phyloP scores from a whole-genome alignment of 53 echinoderm and acorn worm genomes.

The Temnopleurus reevesii region DNA sequence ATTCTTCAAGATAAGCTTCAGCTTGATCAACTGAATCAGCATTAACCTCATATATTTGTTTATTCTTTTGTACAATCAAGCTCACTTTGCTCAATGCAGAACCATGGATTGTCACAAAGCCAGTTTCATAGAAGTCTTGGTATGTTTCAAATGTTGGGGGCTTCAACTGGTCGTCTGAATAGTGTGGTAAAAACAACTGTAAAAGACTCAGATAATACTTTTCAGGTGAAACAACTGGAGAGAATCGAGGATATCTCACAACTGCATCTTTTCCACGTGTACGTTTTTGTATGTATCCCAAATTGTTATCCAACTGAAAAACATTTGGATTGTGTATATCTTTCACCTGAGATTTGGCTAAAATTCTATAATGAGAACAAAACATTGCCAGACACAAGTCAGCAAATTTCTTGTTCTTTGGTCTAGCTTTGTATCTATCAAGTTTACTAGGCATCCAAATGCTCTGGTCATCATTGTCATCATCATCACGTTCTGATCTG shows the following conservation, averaged over 20 bases:
- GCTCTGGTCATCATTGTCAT: constrained; percentile 30
- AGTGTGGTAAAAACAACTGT: constrained; percentile 61
- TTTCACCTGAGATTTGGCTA: background rate
- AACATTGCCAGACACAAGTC: constrained; percentile 67
- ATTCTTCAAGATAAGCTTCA: constrained; percentile 22
- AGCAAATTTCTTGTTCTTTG: constrained; percentile 19
- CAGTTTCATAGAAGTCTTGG: constrained; percentile 58
- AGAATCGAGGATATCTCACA: constrained; percentile 69
- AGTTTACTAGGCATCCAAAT: constrained; percentile 58
- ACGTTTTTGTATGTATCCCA: constrained; percentile 51
- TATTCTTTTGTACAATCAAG: background rate
- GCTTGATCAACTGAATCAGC: constrained; percentile 50
- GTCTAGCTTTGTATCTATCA: constrained; percentile 64
- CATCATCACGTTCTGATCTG: constrained; percentile 50
- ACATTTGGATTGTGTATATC: background rate
- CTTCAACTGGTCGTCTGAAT: constrained; percentile 43
- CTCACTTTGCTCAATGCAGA: constrained; percentile 45
- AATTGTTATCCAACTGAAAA: background rate
- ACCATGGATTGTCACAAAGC: background rate
- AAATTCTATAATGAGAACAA: constrained; percentile 53
- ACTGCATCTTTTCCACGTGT: constrained; percentile 39
- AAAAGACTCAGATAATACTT: constrained; percentile 65
- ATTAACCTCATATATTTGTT: background rate
- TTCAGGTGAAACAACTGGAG: constrained; percentile 38
- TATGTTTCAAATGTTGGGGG: constrained; percentile 49